Evolutionary conservation across 2,113 vertebrate species (phyloP).

Genomic region (Sardina pilchardus): DNA sequence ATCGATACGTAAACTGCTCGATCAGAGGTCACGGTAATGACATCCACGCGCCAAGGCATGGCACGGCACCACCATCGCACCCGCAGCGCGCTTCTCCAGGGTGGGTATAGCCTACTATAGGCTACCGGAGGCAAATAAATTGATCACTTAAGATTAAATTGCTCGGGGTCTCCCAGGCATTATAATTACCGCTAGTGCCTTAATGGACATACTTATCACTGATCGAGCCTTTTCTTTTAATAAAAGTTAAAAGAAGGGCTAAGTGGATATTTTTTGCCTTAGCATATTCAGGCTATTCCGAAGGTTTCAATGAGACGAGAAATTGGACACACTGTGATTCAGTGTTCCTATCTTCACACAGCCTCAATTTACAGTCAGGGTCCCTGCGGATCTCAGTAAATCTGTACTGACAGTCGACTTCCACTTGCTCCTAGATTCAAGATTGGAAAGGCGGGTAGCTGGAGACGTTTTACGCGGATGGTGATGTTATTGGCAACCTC

Average conservation of each 20-base stretch:
- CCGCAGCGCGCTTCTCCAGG: neutral
- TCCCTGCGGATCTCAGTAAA: neutral
- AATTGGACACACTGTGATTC: neutral
- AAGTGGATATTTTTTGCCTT: neutral
- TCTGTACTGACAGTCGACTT: neutral
- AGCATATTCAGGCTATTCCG: neutral
- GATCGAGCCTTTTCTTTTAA: neutral
- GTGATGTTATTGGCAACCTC: neutral
- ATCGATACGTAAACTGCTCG: constrained; percentile 47
- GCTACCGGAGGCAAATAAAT: neutral
- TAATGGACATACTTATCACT: neutral
- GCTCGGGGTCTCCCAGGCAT: neutral
- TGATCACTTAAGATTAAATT: constrained; percentile 1
- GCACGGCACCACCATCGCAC: constrained; percentile 2
- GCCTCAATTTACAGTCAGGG: neutral
- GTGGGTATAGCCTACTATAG: too few relatives aligned
- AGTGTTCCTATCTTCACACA: neutral
- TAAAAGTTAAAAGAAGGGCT: neutral
- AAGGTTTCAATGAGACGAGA: neutral
- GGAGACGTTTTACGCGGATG: neutral
- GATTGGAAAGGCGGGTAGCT: neutral
- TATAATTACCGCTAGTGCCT: constrained; percentile 5
- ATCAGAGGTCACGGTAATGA: constrained; percentile 47
- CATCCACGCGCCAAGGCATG: neutral
- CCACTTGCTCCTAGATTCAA: neutral